Evolutionary conservation across 2,888 invertebrate genomes (phyloP).

Genomic region (Lottia scabra): DNA sequence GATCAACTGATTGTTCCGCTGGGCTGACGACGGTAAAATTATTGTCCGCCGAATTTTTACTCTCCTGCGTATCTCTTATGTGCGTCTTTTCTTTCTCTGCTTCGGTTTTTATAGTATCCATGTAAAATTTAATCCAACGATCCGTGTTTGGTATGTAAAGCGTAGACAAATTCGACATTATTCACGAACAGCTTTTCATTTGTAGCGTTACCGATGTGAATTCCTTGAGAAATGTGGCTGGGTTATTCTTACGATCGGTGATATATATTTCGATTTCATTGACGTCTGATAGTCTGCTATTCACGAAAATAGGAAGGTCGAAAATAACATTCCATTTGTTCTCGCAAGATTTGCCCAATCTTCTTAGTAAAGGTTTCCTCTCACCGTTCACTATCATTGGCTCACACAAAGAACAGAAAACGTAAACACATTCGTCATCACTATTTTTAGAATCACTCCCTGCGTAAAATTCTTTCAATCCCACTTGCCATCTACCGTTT

Average conservation of each 20-base stretch:
- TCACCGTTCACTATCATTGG: constrained; percentile 12
- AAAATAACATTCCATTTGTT: no score
- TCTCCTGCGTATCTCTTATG: not conserved
- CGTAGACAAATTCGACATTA: no score
- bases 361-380: constrained; percentile 9
- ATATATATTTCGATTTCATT: constrained; percentile 20
- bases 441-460: not conserved
- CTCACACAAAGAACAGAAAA: not conserved
- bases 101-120: no score
- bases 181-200: constrained; percentile 5
- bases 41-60: constrained; percentile 3
- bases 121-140: not conserved
- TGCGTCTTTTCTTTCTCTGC: no score
- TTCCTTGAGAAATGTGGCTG: constrained; percentile 18
- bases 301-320: no score
- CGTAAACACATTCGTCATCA: not conserved
- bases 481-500: no score
- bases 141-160: not conserved
- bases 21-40: not conserved
- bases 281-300: no score
- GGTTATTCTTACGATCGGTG: constrained; percentile 6
- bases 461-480: no score
- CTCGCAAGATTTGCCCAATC: not conserved
- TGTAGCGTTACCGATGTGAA: constrained; percentile 20
- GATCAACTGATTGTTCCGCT: constrained; percentile 16